Evolutionary conservation across 2,888 invertebrate species (phyloP), one percentile per base, ranked within the genome.

Genomic region (Baccha elongata): DNA sequence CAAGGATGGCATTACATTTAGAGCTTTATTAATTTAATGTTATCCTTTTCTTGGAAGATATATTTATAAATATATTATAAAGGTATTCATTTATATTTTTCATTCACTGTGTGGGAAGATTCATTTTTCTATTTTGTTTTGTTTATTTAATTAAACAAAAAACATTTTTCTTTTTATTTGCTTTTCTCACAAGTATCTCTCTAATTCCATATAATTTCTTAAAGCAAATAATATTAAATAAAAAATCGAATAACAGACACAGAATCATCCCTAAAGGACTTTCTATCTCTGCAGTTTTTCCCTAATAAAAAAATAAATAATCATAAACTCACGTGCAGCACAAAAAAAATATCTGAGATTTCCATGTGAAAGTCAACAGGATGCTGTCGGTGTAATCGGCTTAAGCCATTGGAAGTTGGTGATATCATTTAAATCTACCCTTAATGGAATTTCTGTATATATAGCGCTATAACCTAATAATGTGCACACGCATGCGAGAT

Each of bases 331-430:
- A 50, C 58, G 69, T 75, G 69, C 58, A 52, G 8, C 10, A 55
- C 10, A 37, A 2, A 10, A 48, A 48, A 40, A 37, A 55, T 1
- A 35, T 32, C 32, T 15, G 8, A 35, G 26, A 60, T 73, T 58
- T 44, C 37, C 72, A 83, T 83, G 83, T 83, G 83, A 83, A 83
- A 83, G 83, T 83, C 83, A 83, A 83, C 78, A 83, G 83, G 83
- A 78, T 83, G 64, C 69, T 76, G 53, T 69, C 72, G 46, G 48
- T 40, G 72, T 83, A 83, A 83, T 83, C 83, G 78, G 83, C 83
- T 83, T 83, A 78, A 50, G 60, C 19, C 44, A 19, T 67, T 67
- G 23, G 21, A 11, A 37, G 21, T 29, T 35, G 13, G 52, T 17
- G 71, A 58, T 67, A 46, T 58, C 55, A 44, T 50, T 69, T 48